Conservation (phyloP, 2,113 vertebrate species). For the Xiphorhynchus elegans region DNA sequence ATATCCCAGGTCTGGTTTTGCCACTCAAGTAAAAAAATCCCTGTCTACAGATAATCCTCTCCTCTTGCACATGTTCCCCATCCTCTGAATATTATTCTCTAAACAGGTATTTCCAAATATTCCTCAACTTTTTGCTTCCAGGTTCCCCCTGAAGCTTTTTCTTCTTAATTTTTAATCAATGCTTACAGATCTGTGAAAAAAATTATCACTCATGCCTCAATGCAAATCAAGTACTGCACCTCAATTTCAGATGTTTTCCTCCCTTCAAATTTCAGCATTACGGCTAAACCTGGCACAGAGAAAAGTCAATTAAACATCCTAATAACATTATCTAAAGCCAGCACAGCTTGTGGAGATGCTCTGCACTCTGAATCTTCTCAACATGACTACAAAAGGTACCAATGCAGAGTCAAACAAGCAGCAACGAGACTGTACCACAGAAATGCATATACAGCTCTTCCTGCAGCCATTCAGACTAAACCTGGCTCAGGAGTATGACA, state of each 20-base stretch:
- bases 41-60: background rate
- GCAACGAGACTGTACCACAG: background rate
- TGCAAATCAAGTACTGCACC: background rate
- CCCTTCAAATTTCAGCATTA: background rate
- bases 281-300: background rate
- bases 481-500: background rate
- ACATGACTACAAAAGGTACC: rapidly evolving
- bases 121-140: background rate
- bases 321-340: slow-evolving; percentile 21
- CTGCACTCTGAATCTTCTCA: background rate
- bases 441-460: background rate
- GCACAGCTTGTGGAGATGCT: background rate
- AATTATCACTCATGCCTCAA: background rate
- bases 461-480: background rate
- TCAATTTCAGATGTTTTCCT: background rate
- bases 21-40: background rate
- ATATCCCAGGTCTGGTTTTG: background rate
- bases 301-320: slow-evolving; percentile 33
- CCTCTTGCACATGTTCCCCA: background rate
- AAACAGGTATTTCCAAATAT: background rate
- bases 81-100: background rate
- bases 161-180: background rate
- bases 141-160: background rate
- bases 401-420: background rate
- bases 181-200: background rate